Percentiles rank a stretch among this genome's conserved stretches.
Evolutionary conservation across 2,888 invertebrate species (phyloP).

Genomic region (Scaptomyza caliginosa): DNA sequence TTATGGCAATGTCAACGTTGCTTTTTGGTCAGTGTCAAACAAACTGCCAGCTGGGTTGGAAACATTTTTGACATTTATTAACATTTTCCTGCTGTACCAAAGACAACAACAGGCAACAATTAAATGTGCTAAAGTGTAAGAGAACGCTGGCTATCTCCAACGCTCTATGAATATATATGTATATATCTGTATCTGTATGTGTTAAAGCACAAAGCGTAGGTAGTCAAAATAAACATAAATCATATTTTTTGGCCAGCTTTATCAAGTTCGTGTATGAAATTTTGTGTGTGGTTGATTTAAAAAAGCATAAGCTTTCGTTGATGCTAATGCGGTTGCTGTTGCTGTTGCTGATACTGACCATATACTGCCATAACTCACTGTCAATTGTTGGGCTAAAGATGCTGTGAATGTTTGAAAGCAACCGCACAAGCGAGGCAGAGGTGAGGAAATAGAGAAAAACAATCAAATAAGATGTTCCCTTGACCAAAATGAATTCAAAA

Average conservation of each 20-base stretch:
- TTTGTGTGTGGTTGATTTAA: constrained; percentile 23
- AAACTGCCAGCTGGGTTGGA: constrained; percentile 63
- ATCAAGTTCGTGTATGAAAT: neutral
- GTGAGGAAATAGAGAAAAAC: constrained; percentile 20
- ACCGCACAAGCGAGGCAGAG: constrained; percentile 49
- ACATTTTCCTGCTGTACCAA: constrained; percentile 47
- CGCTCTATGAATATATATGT: neutral
- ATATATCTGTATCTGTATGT: constrained; percentile 25
- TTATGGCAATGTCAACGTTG: constrained; percentile 38
- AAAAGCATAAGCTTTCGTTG: constrained; percentile 36
- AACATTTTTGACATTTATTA: constrained; percentile 74
- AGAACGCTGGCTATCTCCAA: neutral
- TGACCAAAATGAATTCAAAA: constrained; percentile 59
- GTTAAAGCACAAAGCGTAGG: constrained; percentile 50
- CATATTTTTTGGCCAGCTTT: constrained; percentile 44
- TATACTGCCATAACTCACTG: constrained; percentile 72
- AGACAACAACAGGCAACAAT: constrained; percentile 46
- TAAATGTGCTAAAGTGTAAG: constrained; percentile 41
- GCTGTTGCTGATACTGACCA: constrained; percentile 38
- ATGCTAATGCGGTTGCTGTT: constrained; percentile 11
- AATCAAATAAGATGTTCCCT: constrained; percentile 49
- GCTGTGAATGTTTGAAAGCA: constrained; percentile 35
- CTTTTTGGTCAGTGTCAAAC: constrained; percentile 37
- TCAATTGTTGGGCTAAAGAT: constrained; percentile 46
- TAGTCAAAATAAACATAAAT: constrained; percentile 62